These are phyloP conservation scores for Zaprionus ghesquierei DNA, from an alignment of 1,140 invertebrate species.

Conservation along the genomic window DNA sequence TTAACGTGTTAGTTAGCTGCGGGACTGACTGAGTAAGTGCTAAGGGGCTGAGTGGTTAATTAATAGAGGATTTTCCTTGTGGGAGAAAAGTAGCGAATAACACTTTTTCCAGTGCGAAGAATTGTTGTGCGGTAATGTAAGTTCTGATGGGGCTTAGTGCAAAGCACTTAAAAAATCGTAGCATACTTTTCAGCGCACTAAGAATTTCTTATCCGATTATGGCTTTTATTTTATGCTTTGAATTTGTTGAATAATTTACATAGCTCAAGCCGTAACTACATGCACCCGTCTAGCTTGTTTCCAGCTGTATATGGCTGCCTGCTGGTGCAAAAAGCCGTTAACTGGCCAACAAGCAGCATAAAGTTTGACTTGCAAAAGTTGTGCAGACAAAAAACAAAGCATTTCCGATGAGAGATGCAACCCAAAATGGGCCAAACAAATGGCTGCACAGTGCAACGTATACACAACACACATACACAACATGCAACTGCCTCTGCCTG, in stretches of 20 bases:
- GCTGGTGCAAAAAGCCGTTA: constrained; percentile 70
- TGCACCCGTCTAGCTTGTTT: background rate
- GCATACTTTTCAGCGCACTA: background rate
- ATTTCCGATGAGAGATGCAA: constrained; percentile 66
- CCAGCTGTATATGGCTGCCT: constrained; percentile 28
- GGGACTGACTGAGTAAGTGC: background rate
- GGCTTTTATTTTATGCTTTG: background rate
- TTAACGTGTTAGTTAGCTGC: background rate
- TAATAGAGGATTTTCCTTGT: background rate
- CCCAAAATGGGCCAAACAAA: constrained; percentile 58
- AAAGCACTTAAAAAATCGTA: background rate
- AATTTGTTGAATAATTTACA: background rate
- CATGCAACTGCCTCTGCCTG: constrained; percentile 10
- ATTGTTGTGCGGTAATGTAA: background rate
- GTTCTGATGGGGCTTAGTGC: background rate
- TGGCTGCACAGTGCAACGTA: background rate
- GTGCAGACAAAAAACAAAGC: constrained; percentile 63
- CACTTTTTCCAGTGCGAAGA: background rate
- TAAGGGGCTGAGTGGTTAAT: background rate
- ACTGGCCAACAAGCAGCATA: constrained; percentile 61
- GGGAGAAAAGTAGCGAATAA: background rate
- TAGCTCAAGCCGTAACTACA: background rate
- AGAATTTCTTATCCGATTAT: background rate
- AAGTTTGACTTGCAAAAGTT: constrained; percentile 68
- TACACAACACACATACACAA: constrained; percentile 16